Evolutionary conservation across 2,797 vertebrate genomes (phyloP).

Genomic region (Myripristis murdjan): DNA sequence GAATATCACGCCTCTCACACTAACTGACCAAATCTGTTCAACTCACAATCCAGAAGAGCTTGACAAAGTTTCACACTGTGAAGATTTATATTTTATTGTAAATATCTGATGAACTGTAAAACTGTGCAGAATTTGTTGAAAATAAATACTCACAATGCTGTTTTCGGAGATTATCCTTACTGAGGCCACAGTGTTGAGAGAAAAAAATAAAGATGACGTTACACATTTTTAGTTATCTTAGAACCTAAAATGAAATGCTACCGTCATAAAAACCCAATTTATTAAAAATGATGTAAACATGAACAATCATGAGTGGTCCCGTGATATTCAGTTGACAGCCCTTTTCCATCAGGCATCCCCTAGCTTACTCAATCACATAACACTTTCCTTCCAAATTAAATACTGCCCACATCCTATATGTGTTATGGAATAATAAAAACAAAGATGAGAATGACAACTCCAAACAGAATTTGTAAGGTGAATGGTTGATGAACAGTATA

Average conservation of each 20-base stretch:
- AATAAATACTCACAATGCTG: conserved; percentile 5
- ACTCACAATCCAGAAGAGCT: neutral
- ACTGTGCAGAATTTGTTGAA: neutral
- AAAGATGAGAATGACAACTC: conserved; percentile 5
- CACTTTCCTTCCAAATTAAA: conserved; percentile 4
- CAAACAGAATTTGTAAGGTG: neutral
- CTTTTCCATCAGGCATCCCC: conserved; percentile 25
- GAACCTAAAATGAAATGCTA: conserved; percentile 12
- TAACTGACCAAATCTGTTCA: neutral
- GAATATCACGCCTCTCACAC: neutral
- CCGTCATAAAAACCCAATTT: conserved; percentile 9
- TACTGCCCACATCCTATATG: neutral
- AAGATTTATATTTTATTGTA: conserved; percentile 4
- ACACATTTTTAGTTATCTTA: conserved; percentile 19
- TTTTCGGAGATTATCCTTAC: neutral
- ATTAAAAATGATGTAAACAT: conserved; percentile 45
- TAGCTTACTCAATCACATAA: conserved; percentile 1
- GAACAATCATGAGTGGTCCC: conserved; percentile 39
- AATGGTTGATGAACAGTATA: neutral
- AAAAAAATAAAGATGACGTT: neutral
- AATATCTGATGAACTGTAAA: conserved; percentile 1
- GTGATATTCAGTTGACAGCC: conserved; percentile 37
- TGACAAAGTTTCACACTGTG: neutral
- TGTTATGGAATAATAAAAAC: neutral
- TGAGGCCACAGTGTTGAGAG: neutral